These are phyloP conservation scores for Notothenia rossii DNA, from an alignment of 2,113 vertebrate genomes.

Conservation along the genomic window DNA sequence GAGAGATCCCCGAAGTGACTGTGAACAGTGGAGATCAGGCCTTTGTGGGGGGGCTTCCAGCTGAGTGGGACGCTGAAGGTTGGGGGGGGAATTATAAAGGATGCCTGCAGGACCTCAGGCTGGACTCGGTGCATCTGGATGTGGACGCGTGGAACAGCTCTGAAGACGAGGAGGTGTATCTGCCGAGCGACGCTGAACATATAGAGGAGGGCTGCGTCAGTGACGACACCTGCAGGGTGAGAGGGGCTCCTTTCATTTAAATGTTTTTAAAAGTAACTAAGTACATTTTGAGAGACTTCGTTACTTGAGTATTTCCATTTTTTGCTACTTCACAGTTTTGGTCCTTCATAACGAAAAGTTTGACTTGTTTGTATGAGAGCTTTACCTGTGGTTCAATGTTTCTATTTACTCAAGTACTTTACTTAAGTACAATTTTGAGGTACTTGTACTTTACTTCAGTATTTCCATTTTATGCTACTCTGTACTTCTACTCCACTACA, in stretches of 20 bases:
- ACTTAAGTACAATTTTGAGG: too few relatives aligned
- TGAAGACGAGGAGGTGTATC: conserved; percentile 49
- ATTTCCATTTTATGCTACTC: too few relatives aligned
- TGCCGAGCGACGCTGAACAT: conserved; percentile 69
- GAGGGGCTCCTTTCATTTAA: not conserved
- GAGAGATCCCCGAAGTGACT: conserved; percentile 71
- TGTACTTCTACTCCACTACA: too few relatives aligned
- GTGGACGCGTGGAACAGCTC: conserved; percentile 56
- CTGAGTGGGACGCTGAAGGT: conserved; percentile 24
- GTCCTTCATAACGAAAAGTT: too few relatives aligned
- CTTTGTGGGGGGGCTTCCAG: conserved; percentile 85
- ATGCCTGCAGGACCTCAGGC: conserved; percentile 91
- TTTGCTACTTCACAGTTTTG: too few relatives aligned
- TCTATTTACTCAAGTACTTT: too few relatives aligned
- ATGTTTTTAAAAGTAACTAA: too few relatives aligned
- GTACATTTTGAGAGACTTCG: too few relatives aligned
- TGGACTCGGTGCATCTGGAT: conserved; percentile 83
- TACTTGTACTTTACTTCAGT: too few relatives aligned
- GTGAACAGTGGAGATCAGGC: conserved; percentile 75
- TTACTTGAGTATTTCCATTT: too few relatives aligned
- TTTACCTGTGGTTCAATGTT: not conserved
- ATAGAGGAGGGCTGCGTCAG: conserved; percentile 87
- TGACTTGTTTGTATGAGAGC: too few relatives aligned
- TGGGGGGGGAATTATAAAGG: conserved; percentile 94
- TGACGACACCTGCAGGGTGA: conserved; percentile 89